Conservation (phyloP, 2,888 invertebrate genomes). For the Gryllus longicercus region DNA sequence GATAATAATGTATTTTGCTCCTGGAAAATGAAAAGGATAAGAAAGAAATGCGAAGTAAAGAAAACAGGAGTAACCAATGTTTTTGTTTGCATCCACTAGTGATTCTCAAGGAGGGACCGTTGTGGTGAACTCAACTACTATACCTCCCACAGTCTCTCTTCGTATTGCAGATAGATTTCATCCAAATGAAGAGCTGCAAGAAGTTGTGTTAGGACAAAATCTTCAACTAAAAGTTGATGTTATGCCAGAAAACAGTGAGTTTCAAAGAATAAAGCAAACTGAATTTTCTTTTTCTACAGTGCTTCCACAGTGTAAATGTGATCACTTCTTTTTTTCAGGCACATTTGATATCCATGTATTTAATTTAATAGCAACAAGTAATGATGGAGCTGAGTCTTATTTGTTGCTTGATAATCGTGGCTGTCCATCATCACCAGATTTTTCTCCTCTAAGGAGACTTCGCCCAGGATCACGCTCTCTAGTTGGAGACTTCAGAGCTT, state of each 20-base stretch:
- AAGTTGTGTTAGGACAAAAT: conserved; percentile 65
- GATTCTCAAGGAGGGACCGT: conserved; percentile 26
- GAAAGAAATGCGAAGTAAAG: background rate
- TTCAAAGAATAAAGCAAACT: background rate
- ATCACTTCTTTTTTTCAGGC: conserved; percentile 19
- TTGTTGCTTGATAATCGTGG: conserved; percentile 72
- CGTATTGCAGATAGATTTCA: conserved; percentile 45
- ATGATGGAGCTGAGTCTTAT: conserved; percentile 65
- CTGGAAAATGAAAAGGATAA: background rate
- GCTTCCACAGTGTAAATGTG: background rate
- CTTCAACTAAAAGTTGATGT: conserved; percentile 62
- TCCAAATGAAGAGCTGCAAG: conserved; percentile 41
- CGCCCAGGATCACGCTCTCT: conserved; percentile 38
- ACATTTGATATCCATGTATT: conserved; percentile 57
- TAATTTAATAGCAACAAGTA: conserved; percentile 75
- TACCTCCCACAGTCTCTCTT: conserved; percentile 45
- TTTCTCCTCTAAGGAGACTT: conserved; percentile 51
- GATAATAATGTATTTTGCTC: conserved; percentile 23
- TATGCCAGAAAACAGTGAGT: conserved; percentile 53
- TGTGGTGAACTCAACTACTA: conserved; percentile 41
- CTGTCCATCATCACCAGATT: conserved; percentile 72
- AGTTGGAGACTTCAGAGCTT: conserved; percentile 58
- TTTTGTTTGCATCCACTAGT: conserved; percentile 27
- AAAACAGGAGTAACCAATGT: background rate
- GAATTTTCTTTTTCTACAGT: background rate